Base-by-base conservation (phyloP, 2,888 invertebrate species). In the Zootermopsis nevadensis region DNA sequence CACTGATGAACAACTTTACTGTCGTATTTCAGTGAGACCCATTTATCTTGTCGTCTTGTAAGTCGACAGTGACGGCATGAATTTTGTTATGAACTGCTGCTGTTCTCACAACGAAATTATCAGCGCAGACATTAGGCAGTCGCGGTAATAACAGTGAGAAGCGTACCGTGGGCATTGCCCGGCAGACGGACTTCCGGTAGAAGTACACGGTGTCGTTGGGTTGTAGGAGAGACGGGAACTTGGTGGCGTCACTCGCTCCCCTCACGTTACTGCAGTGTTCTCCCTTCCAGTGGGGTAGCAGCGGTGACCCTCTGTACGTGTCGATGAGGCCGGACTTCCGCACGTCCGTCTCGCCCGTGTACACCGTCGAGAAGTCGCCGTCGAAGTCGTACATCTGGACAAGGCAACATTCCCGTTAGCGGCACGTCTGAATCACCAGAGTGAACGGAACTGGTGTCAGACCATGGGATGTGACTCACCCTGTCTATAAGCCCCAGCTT, bases 401-500 rank as follows among this genome's bases (percentile, higher is more conserved):
- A 30, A 66, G 27, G 27, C 10, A 66, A 6, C n/a, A 10, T 66
- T 27, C 66, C 4, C 8, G 66, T 30, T 30, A 60, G 12, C 22
- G 10, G 8, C 8, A 66, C 22, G 33, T 33, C 2, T 69, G 69
- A 2, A 10, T 33, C 30, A 33, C 27, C 19, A 30, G 27, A 69
- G 1, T 69, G 27, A 19, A 67, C 30, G 8, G 60, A 60, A 8
- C 60, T n/a, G n/a, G n/a, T n/a, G n/a, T n/a, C n/a, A n/a, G n/a
- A n/a, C n/a, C n/a, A 6, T 66, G 15, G 10, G 27, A 27, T 72
- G 0, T 27, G 35, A 91, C 93, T 93, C 90, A 96, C 97, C 90
- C 97, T 91, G 90, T 97, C 97, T 86, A 98, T 96, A 1, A 97
- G 92, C 0, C 97, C 97, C 22, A 98, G 93, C 87, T 95, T 96